Conservation (phyloP, 2,888 invertebrate genomes). For the Panorpa germanica region DNA sequence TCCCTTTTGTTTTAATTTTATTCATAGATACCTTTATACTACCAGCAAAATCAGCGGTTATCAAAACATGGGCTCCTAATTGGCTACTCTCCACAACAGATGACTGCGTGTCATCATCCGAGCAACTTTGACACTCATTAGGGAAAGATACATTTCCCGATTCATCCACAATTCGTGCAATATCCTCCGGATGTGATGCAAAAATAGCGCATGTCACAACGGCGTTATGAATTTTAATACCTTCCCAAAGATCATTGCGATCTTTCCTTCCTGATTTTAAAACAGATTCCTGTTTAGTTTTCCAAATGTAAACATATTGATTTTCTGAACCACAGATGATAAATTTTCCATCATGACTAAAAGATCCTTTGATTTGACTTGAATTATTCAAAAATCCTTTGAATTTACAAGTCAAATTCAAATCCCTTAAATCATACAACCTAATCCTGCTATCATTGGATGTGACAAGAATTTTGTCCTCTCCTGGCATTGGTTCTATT, state of each 20-base stretch:
- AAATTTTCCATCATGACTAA: constrained; percentile 94
- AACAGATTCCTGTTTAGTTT: constrained; percentile 88
- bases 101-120: neutral
- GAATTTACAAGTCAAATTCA: constrained; percentile 90
- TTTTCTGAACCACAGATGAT: constrained; percentile 96
- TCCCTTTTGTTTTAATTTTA: constrained; percentile 83
- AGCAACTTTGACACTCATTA: too few species aligned
- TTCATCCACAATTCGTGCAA: constrained; percentile 54
- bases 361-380: constrained; percentile 93
- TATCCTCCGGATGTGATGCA: constrained; percentile 87
- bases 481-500: constrained; percentile 89
- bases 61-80: constrained; percentile 77
- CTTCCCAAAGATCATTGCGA: constrained; percentile 95
- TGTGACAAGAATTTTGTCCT: constrained; percentile 90
- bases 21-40: constrained; percentile 92
- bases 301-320: constrained; percentile 96
- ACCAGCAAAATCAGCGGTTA: constrained; percentile 93
- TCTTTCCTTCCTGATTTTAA: constrained; percentile 69
- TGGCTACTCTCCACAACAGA: constrained; percentile 52
- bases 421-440: constrained; percentile 84
- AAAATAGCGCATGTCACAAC: constrained; percentile 96
- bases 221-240: constrained; percentile 86
- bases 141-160: constrained; percentile 25
- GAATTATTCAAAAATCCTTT: constrained; percentile 86
- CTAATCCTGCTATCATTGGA: constrained; percentile 96